Conservation (phyloP, 2,797 vertebrate species). For the Sebastolobus alascanus region DNA sequence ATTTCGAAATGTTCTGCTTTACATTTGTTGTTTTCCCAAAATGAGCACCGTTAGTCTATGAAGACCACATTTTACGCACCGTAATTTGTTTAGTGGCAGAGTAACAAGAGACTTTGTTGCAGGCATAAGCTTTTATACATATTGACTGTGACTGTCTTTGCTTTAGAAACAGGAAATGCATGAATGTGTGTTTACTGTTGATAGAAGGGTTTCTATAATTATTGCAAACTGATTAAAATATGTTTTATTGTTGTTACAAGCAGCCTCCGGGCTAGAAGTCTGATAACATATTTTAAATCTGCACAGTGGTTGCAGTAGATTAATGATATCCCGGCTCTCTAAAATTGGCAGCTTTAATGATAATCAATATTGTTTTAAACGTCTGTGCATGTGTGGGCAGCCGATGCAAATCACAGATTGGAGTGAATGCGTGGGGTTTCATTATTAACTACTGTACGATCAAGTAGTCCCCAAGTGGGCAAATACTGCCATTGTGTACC, state of each 20-base stretch:
- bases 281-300: constrained; percentile 29
- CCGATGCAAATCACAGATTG: constrained; percentile 44
- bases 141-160: not conserved
- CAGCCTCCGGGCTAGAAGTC: not conserved
- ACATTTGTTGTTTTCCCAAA: constrained; percentile 19
- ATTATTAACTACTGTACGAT: constrained; percentile 50
- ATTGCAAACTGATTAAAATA: constrained; percentile 2
- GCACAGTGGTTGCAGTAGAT: not conserved
- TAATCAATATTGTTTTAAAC: constrained; percentile 47
- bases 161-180: not conserved
- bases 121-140: not conserved
- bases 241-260: constrained; percentile 2
- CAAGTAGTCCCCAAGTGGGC: constrained; percentile 22
- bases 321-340: constrained; percentile 3
- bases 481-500: constrained; percentile 15
- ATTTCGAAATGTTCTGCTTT: not conserved
- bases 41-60: constrained; percentile 10
- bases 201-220: constrained; percentile 13
- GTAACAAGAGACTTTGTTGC: constrained; percentile 3
- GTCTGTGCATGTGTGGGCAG: constrained; percentile 37
- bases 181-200: constrained; percentile 4
- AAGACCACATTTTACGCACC: not conserved
- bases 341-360: constrained; percentile 39
- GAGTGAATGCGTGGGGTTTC: constrained; percentile 29
- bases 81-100: constrained; percentile 15